Conservation (phyloP, 2,113 vertebrate species). For the Cephalopterus ornatus region DNA sequence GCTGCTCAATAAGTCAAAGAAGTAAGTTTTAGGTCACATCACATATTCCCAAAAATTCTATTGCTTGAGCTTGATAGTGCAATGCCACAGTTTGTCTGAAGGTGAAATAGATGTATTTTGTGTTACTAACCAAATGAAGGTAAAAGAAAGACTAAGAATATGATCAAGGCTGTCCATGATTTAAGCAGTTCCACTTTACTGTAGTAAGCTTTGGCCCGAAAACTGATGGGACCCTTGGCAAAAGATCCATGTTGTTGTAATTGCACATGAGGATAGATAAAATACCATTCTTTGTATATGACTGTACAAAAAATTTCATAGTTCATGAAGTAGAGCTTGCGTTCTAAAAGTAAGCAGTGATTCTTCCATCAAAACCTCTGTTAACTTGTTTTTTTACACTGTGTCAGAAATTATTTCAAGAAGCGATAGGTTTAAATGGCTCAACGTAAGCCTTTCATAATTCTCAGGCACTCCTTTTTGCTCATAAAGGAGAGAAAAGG, state of each 20-base stretch:
- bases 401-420: background rate
- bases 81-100: background rate
- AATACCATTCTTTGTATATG: background rate
- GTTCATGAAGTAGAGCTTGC: background rate
- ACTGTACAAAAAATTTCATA: background rate
- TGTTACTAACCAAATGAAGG: background rate
- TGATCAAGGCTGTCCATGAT: background rate
- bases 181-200: background rate
- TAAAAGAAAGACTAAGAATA: background rate
- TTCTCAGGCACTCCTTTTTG: background rate
- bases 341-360: background rate
- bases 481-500: background rate
- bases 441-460: background rate
- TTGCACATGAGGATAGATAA: background rate
- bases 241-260: background rate
- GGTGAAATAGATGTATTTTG: background rate
- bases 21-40: background rate
- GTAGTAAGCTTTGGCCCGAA: background rate
- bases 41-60: background rate
- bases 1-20: background rate
- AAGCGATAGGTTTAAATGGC: background rate
- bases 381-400: background rate
- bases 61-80: background rate
- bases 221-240: background rate
- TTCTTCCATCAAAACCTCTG: background rate